phyloP scores from a whole-genome alignment of 2,888 invertebrate species.

The Aphodius sticticus region DNA sequence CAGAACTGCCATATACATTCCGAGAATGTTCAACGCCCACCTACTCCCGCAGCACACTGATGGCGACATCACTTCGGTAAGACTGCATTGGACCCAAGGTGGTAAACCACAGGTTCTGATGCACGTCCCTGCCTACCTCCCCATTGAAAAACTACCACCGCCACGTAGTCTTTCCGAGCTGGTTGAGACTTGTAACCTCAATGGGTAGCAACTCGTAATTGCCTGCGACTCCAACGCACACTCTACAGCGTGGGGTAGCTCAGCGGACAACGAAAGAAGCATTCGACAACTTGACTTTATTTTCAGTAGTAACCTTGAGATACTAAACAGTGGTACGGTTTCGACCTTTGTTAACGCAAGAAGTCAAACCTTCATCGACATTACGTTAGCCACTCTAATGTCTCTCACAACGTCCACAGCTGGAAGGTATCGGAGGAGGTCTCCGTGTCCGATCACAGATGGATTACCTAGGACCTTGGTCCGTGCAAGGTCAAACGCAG shows the following conservation, averaged over 20 bases:
- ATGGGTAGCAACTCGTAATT: not conserved
- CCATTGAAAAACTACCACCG: not conserved
- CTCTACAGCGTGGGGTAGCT: not conserved
- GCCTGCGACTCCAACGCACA: not conserved
- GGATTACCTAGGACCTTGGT: too few relatives aligned
- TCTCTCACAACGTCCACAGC: not conserved
- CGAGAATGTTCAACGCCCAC: not conserved
- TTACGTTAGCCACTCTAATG: not conserved
- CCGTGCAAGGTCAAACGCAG: too few relatives aligned
- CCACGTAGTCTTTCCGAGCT: not conserved
- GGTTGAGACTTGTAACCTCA: not conserved
- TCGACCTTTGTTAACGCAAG: not conserved
- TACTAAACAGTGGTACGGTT: not conserved
- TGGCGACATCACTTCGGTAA: not conserved
- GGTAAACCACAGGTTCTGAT: not conserved
- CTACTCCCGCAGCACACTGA: not conserved
- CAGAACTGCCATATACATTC: not conserved
- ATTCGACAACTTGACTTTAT: too few relatives aligned
- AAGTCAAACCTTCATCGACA: not conserved
- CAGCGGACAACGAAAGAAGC: not conserved
- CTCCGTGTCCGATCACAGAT: too few relatives aligned
- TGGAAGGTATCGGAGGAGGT: not conserved
- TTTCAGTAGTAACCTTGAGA: too few relatives aligned
- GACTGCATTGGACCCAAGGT: not conserved
- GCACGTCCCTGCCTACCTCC: not conserved